phyloP scores from a whole-genome alignment of 1,140 invertebrate genomes.

The Choristoneura fumiferana region DNA sequence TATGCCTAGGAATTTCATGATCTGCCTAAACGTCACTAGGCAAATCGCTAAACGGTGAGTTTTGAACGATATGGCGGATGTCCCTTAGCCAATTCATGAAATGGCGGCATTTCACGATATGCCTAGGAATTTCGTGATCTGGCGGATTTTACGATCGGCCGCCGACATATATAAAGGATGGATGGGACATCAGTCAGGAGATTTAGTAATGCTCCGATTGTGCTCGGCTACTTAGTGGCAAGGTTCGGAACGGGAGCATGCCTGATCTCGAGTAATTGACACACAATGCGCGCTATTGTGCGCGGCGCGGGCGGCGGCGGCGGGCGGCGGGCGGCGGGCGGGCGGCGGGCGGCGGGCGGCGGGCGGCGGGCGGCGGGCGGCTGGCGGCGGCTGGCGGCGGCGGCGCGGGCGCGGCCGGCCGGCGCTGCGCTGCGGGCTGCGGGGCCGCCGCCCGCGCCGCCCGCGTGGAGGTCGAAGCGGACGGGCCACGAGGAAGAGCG shows the following conservation, averaged over 20 bases:
- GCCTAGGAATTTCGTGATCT: no score
- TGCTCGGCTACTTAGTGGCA: constrained; percentile 12
- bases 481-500: constrained; percentile 32
- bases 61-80: no score
- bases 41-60: no score
- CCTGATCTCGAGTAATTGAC: not conserved
- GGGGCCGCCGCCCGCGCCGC: constrained; percentile 7
- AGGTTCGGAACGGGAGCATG: not conserved
- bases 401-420: not conserved
- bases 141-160: no score
- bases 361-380: constrained; percentile 32
- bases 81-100: no score
- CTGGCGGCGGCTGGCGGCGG: constrained; percentile 34
- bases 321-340: constrained; percentile 32
- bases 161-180: constrained; percentile 4
- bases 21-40: no score
- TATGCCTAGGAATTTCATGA: no score
- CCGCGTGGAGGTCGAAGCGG: constrained; percentile 8
- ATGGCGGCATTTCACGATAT: no score
- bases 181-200: not conserved
- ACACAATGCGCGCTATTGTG: constrained; percentile 15
- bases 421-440: constrained; percentile 1
- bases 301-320: constrained; percentile 31
- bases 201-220: constrained; percentile 16
- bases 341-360: no score